Base-by-base conservation (phyloP, 2,797 vertebrate genomes). In the Pipistrellus pipistrellus region DNA sequence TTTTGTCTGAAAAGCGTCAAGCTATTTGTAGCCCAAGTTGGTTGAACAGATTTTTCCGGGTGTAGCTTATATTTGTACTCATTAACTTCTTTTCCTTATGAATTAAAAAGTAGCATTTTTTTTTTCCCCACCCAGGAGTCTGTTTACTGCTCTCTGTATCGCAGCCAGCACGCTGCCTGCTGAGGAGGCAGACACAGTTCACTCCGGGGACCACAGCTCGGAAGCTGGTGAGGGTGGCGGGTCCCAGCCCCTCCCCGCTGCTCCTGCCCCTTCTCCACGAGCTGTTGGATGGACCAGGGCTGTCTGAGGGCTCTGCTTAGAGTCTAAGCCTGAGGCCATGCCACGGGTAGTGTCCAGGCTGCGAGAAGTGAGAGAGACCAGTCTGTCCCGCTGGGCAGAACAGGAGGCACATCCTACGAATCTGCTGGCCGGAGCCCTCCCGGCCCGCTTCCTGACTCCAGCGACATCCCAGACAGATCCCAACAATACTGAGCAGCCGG, bases 41-140 rank as follows among this genome's bases (percentile, higher is more conserved):
- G 81, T 88, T 93, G 96, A 97, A 93, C 96, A 97, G 97, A 96
- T 96, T 97, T 96, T 91, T 83, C 91, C 84, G 95, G 55, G 81
- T 55, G 68, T 85, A 73, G 81, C 53, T 94, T 92, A 51, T 95
- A 94, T 96, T 92, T 91, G 95, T 62, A 88, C 94, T 96, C 96
- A 95, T 97, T 96, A 97, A 93, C 93, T 96, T 96, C 94, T 94
- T 93, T 93, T 94, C 85, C 77, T 94, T 94, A 95, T 96, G 97
- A 97, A 97, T 96, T 96, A 96, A 94, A 93, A 95, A 96, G 51
- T 59, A 72, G 85, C 69, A 3, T 82, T 73, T 68, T 68, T 69
- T 69, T 69, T 48, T 48, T 44, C 11, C 8, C 82, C 82, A 95
- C 91, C 38, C 69, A 82, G 62, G 72, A 91, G 38, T 35, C 32